These are phyloP conservation scores for Mythimna vitellina DNA, from an alignment of 2,888 invertebrate species.

Conservation along the genomic window DNA sequence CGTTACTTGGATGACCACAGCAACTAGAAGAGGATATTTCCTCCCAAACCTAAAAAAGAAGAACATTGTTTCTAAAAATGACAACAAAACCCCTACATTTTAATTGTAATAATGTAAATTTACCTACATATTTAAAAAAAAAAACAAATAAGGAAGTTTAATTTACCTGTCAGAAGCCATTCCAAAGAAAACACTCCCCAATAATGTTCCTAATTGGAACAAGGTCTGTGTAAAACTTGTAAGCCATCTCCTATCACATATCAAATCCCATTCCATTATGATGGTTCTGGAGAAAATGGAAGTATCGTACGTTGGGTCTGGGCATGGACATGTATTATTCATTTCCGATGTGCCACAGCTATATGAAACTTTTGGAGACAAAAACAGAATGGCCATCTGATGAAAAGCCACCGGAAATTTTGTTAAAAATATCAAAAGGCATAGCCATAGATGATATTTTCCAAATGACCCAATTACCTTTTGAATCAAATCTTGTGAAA, in stretches of 20 bases:
- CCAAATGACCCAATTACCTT: conserved; percentile 87
- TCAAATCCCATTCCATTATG: conserved; percentile 94
- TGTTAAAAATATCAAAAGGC: conserved; percentile 74
- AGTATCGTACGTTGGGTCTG: conserved; percentile 91
- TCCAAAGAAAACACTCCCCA: conserved; percentile 94
- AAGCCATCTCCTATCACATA: conserved; percentile 92
- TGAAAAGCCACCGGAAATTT: conserved; percentile 88
- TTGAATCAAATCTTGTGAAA: conserved; percentile 74
- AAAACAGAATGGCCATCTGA: conserved; percentile 88
- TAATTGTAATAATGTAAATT: no score
- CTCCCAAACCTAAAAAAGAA: conserved; percentile 92
- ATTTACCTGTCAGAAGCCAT: conserved; percentile 93
- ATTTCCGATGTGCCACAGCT: conserved; percentile 61
- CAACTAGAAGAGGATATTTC: conserved; percentile 92
- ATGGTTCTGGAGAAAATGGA: conserved; percentile 93
- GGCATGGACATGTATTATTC: conserved; percentile 89
- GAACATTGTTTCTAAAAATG: neutral
- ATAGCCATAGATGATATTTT: conserved; percentile 85
- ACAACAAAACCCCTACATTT: neutral
- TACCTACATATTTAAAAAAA: no score
- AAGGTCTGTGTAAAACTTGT: conserved; percentile 93
- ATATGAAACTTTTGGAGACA: conserved; percentile 82
- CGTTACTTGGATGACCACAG: conserved; percentile 93
- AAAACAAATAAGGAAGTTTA: no score
- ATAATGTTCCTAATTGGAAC: conserved; percentile 94